Base-by-base conservation (phyloP, 2,888 invertebrate genomes). In the Entomobrya multifasciata region DNA sequence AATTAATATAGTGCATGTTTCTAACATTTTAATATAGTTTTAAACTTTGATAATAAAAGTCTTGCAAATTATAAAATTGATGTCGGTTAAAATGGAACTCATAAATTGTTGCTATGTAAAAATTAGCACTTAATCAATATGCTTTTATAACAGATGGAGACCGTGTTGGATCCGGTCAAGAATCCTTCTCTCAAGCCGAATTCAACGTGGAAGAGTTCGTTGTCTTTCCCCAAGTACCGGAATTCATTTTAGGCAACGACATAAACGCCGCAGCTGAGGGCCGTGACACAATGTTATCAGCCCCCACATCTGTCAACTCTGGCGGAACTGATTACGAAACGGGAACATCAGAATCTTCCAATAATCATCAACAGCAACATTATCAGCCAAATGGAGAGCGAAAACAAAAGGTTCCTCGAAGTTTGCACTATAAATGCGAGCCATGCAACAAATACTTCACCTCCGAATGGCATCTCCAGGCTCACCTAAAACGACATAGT, bases 131-230 rank as follows among this genome's bases (percentile, higher is more conserved):
- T 4, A 20, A 17, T 4, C 15, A n/a, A 36, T 36, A 41, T 4
- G 3, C 30, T 47, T 60, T 27, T 62, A 6, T 47, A n/a, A 25
- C 49, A 87, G 87, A 87, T 0, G 55, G 62, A 22, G 83, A 87
- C 4, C 52, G 83, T 4, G 87, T 83, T 0, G 62, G 36, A 47
- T 17, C 70, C n/a, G 86, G 86, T n/a, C 82, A 88, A 36, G 79
- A 88, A 47, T 81, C 86, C 36, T 86, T 86, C 44, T 77, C 81
- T 20, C 88, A 88, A 57, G 80, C 88, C 8, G 88, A 88, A 47
- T 88, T 88, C 49, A 86, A 88, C 30, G 88, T 88, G 10, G 88
- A 88, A 65, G 88, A 88, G 72, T 88, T 88, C 27, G 88, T 88
- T 8, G 88, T 88, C 60, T 88, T 88, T 78, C 88, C 88, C 25